phyloP scores from a whole-genome alignment of 23 tunicate genomes.

The Trididemnum nubilum region DNA sequence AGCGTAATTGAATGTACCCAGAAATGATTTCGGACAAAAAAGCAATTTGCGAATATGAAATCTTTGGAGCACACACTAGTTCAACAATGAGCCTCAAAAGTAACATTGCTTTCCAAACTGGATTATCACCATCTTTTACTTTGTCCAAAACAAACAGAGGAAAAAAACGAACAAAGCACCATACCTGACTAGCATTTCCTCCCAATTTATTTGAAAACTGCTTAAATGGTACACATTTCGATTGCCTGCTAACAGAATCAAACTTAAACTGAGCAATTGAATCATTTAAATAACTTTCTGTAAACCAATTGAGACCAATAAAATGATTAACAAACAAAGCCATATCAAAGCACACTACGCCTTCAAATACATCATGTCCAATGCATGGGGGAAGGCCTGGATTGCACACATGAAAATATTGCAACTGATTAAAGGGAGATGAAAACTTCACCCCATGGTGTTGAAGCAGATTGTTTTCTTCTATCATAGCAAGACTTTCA shows the following conservation, averaged over 20 bases:
- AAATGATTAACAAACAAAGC: constrained; percentile 26
- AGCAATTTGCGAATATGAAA: constrained; percentile 1
- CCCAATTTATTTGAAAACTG: background rate
- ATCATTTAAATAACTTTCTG: background rate
- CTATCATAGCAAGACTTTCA: background rate
- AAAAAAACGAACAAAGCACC: constrained; percentile 51
- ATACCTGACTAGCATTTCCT: constrained; percentile 56
- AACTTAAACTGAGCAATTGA: background rate
- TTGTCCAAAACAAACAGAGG: constrained; percentile 35
- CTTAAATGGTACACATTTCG: background rate
- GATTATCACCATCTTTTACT: background rate
- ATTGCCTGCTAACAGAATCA: background rate
- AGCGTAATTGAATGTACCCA: constrained; percentile 8
- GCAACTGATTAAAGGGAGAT: background rate
- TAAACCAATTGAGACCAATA: constrained; percentile 1
- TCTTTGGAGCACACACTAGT: constrained; percentile 19
- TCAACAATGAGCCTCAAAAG: constrained; percentile 19
- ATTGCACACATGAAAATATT: constrained; percentile 42
- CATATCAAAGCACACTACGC: constrained; percentile 44
- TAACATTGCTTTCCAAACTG: constrained; percentile 21
- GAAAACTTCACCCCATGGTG: background rate
- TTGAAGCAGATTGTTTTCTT: background rate
- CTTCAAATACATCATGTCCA: constrained; percentile 56
- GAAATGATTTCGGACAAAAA: background rate
- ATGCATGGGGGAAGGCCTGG: constrained; percentile 52